Evolutionary conservation across 1,140 invertebrate genomes (phyloP).

Genomic region (Drosophila arawakana): DNA sequence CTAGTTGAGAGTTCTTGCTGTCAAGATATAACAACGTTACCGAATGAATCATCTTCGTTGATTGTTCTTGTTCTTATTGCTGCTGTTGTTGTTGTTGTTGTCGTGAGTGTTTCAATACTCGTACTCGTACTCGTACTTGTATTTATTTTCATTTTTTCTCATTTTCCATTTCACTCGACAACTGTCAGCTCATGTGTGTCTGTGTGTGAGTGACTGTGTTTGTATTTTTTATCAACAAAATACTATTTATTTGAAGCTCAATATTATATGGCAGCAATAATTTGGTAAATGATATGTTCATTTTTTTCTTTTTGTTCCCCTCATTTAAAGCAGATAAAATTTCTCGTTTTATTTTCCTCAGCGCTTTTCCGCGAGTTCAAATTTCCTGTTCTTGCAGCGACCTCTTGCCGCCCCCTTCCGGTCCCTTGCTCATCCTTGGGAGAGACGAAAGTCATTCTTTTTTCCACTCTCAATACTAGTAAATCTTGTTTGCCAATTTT

Average conservation of each 20-base stretch:
- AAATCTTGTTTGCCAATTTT: slow-evolving; percentile 68
- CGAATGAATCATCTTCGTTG: slow-evolving; percentile 63
- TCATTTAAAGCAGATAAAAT: slow-evolving; percentile 48
- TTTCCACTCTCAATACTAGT: slow-evolving; percentile 64
- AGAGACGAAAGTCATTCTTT: slow-evolving; percentile 28
- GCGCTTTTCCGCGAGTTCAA: slow-evolving; percentile 66
- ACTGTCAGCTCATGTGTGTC: slow-evolving; percentile 11
- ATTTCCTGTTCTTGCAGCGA: slow-evolving; percentile 71
- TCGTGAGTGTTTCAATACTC: slow-evolving; percentile 38
- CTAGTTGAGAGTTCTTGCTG: slow-evolving; percentile 43
- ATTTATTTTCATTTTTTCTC: slow-evolving; percentile 29
- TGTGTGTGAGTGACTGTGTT: slow-evolving; percentile 13
- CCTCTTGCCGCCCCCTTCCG: slow-evolving; percentile 2
- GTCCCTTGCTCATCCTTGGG: neutral
- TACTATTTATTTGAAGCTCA: slow-evolving; percentile 59
- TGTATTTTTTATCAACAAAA: slow-evolving; percentile 48
- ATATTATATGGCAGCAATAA: slow-evolving; percentile 57
- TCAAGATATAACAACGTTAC: slow-evolving; percentile 48
- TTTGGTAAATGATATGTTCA: slow-evolving; percentile 41
- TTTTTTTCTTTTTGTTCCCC: neutral
- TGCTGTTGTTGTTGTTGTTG: slow-evolving; percentile 4
- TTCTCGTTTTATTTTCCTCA: slow-evolving; percentile 27
- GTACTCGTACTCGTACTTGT: neutral
- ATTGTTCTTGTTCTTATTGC: slow-evolving; percentile 6
- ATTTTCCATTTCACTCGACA: slow-evolving; percentile 32